Percentiles rank a stretch among this genome's conserved stretches.
Conservation (phyloP, 2,113 vertebrate species). For the Toxostoma redivivum region DNA sequence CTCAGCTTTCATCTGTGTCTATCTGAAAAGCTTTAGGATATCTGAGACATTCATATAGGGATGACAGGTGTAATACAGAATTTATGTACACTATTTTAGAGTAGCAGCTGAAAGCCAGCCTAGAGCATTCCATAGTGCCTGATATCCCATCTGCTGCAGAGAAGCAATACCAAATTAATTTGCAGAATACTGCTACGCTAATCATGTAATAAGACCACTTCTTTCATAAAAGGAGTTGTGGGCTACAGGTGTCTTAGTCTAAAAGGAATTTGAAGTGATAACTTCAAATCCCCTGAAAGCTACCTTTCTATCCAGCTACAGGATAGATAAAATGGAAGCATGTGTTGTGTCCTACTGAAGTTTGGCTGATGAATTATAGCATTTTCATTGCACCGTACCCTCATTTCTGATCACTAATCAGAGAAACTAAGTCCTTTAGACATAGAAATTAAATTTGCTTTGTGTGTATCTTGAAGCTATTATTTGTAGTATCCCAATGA, state of each 20-base stretch:
- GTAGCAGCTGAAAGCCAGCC: neutral
- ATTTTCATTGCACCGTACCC: neutral
- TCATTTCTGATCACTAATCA: neutral
- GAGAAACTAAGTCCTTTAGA: neutral
- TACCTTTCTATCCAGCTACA: neutral
- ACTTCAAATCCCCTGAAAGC: neutral
- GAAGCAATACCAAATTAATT: neutral
- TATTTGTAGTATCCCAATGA: neutral
- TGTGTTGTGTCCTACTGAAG: neutral
- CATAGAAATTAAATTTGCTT: neutral
- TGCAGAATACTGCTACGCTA: neutral
- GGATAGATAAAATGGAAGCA: neutral
- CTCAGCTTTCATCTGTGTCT: neutral
- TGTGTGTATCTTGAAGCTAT: neutral
- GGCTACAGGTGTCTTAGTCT: fast-evolving
- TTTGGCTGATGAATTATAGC: neutral
- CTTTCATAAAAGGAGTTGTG: neutral
- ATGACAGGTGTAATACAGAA: neutral
- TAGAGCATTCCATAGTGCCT: neutral
- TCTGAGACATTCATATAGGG: neutral
- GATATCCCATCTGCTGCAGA: neutral
- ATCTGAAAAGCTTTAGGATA: neutral
- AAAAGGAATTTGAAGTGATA: neutral
- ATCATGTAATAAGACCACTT: fast-evolving
- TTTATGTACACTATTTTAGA: neutral